These are phyloP conservation scores for Darevskia mixta DNA, from an alignment of 2,797 vertebrate species.

Conservation along the genomic window DNA sequence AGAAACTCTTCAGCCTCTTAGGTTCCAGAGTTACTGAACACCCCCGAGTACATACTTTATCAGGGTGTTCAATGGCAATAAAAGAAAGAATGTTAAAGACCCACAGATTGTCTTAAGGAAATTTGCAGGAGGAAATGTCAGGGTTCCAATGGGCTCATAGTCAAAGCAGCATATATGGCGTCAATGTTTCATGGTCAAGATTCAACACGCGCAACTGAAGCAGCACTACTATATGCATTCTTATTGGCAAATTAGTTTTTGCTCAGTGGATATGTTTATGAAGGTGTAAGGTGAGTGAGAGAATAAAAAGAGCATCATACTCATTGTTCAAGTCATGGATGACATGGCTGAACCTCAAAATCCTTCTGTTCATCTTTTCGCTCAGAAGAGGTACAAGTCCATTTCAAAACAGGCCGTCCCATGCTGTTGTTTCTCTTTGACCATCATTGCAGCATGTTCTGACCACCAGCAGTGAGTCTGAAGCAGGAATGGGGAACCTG, in stretches of 20 bases:
- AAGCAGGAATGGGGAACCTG: too few relatives aligned
- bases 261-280: background rate
- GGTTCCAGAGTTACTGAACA: background rate
- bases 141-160: background rate
- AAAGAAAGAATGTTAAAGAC: background rate
- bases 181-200: too few relatives aligned
- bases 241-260: background rate
- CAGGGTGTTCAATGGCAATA: background rate
- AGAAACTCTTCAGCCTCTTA: background rate
- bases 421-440: background rate
- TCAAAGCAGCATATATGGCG: background rate
- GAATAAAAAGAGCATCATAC: background rate
- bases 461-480: background rate
- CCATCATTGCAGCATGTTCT: background rate
- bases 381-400: background rate
- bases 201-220: too few relatives aligned
- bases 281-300: background rate
- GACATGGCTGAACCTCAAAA: background rate
- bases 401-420: background rate
- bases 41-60: too few relatives aligned
- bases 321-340: background rate
- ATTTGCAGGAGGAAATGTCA: background rate
- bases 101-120: background rate
- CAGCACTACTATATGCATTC: too few relatives aligned
- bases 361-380: background rate